A percentile compares a stretch with the other conserved stretches of the same genome.
Evolutionary conservation across 2,888 invertebrate genomes (phyloP).

Genomic region (Meandrusa payeni): DNA sequence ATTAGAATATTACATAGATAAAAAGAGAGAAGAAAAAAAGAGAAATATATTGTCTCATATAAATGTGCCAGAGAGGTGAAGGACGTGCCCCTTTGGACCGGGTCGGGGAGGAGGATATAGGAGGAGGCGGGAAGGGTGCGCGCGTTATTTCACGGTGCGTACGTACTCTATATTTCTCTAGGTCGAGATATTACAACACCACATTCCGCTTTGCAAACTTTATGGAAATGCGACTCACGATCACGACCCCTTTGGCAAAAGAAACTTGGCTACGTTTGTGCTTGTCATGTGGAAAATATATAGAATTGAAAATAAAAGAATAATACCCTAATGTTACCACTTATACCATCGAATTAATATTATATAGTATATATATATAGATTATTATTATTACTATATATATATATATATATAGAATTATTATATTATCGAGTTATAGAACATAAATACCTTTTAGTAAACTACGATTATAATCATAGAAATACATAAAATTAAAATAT

Average conservation of each 20-base stretch:
- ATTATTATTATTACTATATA: no score
- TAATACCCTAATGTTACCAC: no score
- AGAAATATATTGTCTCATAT: conserved; percentile 43
- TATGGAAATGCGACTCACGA: conserved; percentile 65
- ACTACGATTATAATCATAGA: no score
- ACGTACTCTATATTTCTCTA: conserved; percentile 65
- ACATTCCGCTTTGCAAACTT: conserved; percentile 63
- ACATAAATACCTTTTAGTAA: no score
- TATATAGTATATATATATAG: no score
- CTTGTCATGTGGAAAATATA: conserved; percentile 30
- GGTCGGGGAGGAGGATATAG: no score
- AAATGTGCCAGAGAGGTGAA: conserved; percentile 71
- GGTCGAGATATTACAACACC: conserved; percentile 63
- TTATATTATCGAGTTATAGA: no score
- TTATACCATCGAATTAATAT: no score
- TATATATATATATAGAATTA: no score
- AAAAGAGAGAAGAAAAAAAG: no score
- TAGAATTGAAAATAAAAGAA: conserved; percentile 17
- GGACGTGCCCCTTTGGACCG: conserved; percentile 49
- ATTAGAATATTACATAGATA: no score
- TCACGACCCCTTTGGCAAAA: conserved; percentile 59
- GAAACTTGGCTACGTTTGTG: conserved; percentile 58
- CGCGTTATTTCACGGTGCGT: conserved; percentile 59
- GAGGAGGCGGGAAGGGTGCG: conserved; percentile 42
- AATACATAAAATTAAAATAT: no score